These are phyloP conservation scores for Coptodon rendalli DNA, from an alignment of 2,113 vertebrate species.

Conservation along the genomic window DNA sequence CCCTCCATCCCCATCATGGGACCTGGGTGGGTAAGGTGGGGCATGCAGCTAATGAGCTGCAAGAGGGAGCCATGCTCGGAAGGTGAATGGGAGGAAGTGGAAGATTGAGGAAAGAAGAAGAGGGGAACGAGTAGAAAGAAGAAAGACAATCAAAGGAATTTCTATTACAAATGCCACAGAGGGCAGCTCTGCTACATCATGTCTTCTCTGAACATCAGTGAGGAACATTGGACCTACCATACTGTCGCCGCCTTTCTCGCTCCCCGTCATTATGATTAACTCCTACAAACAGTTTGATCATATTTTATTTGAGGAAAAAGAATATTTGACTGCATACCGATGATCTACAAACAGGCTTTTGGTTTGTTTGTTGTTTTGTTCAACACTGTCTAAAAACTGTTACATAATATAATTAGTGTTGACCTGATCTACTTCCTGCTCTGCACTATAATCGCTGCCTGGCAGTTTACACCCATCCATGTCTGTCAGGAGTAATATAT, in stretches of 20 bases:
- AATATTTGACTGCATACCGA: not conserved
- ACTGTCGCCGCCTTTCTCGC: not conserved
- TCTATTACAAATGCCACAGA: constrained; percentile 85
- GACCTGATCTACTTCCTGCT: not conserved
- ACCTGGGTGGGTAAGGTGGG: constrained; percentile 1
- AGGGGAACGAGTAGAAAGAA: constrained; percentile 29
- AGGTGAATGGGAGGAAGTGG: constrained; percentile 35
- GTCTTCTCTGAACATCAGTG: not conserved
- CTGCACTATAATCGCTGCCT: not conserved
- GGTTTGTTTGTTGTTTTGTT: no score
- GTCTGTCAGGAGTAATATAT: not conserved
- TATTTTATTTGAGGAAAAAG: not conserved
- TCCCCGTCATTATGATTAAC: not conserved
- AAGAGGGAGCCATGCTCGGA: constrained; percentile 47
- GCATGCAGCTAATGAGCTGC: constrained; percentile 24
- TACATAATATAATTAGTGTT: not conserved
- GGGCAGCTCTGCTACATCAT: constrained; percentile 69
- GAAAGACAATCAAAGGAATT: constrained; percentile 78
- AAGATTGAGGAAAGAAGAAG: not conserved
- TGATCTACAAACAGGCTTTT: no score
- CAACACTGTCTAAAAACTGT: not conserved
- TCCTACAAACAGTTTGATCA: not conserved
- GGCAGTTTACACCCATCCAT: not conserved
- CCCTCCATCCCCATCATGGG: constrained; percentile 1
- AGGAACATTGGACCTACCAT: not conserved